Evolutionary conservation across 2,888 invertebrate species (phyloP), one percentile per base, ranked within the genome.

Genomic region (Brachylomia viminalis): DNA sequence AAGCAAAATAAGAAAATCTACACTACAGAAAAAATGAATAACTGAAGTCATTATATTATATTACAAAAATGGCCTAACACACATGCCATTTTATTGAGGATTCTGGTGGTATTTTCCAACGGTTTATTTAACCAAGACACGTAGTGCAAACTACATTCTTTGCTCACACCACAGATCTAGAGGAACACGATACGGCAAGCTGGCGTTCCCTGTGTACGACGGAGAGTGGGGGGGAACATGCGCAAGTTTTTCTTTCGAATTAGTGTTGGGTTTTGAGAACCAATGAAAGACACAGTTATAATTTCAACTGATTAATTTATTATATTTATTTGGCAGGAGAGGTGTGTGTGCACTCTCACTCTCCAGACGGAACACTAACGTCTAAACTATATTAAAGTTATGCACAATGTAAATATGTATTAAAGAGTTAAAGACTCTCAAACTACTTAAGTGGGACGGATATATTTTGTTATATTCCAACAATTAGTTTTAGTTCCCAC

Each of bases 91-190:
- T 59, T 56, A 71, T 61, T 58, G 54, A 33, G n/a, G 61, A 56
- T 66, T 38, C 42, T 49, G 15, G 13, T 42, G 30, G 38, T 67
- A 58, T 68, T 78, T 80, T 58, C 38, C 42, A 27, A 58, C 30
- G 23, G 69, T 54, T 82, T 33, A 64, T 79, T 67, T 79, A 80
- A 52, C 59, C 49, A 52, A 59, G 45, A 49, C 84, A 83, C 80
- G 68, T 52, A 79, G 45, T 84, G 69, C 74, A 69, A 79, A 80
- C 80, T 58, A 69, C 33, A 69, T 73, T 66, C 30, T 83, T 72
- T 67, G 62, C 56, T 56, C 65, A 56, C 8, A 20, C 13, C 56
- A 59, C 17, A 69, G 77, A 79, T 30, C 5, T 42, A 47, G 30
- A 15, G 6, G 59, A 17, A 33, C 2, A 69, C 42, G 64, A 77